These are phyloP conservation scores for Arctopsyche grandis DNA, from an alignment of 1,140 invertebrate species.

Conservation along the genomic window DNA sequence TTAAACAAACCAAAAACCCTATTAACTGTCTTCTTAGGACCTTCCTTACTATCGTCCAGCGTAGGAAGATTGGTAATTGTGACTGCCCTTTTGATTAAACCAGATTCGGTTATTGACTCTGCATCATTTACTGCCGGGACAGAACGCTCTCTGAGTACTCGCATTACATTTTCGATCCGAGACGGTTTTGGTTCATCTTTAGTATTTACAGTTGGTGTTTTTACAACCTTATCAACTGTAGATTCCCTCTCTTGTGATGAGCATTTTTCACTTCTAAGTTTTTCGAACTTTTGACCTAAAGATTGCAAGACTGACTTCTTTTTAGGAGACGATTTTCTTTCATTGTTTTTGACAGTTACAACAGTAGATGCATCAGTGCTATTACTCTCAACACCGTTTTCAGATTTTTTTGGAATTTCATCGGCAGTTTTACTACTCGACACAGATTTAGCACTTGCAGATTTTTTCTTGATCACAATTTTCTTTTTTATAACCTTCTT, in stretches of 20 bases:
- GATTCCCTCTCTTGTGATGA: constrained; percentile 62
- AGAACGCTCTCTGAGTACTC: constrained; percentile 71
- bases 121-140: constrained; percentile 65
- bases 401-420: constrained; percentile 22
- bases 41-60: constrained; percentile 59
- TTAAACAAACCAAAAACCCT: constrained; percentile 78
- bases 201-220: constrained; percentile 51
- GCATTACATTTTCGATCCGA: constrained; percentile 65
- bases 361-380: constrained; percentile 56
- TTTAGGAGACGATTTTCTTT: constrained; percentile 62
- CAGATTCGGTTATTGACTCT: constrained; percentile 67
- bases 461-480: constrained; percentile 59
- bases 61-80: constrained; percentile 74
- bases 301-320: constrained; percentile 70
- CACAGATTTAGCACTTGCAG: constrained; percentile 52
- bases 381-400: constrained; percentile 58
- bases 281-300: constrained; percentile 75
- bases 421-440: constrained; percentile 45
- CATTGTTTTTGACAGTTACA: constrained; percentile 63
- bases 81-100: constrained; percentile 73
- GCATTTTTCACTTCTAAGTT: constrained; percentile 64
- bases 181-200: constrained; percentile 56
- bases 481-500: constrained; percentile 62
- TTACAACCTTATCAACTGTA: constrained; percentile 52
- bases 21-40: constrained; percentile 71